Percentiles rank a stretch among this genome's conserved stretches.
These are phyloP conservation scores for Phenganax stokvisi DNA, from an alignment of 92 coral and sea anemone species.

Conservation along the genomic window DNA sequence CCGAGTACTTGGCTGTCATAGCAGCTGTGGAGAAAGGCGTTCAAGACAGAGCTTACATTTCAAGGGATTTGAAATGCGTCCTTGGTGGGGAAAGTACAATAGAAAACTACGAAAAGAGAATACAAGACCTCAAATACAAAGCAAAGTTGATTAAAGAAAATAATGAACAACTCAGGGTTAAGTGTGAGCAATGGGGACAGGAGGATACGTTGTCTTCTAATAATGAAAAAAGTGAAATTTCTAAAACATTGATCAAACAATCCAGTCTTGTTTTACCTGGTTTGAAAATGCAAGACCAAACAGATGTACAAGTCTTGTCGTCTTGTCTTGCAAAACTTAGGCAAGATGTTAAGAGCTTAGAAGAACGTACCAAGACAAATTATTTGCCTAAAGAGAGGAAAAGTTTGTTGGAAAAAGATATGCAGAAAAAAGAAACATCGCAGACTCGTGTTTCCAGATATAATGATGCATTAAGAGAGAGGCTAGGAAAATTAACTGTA, in stretches of 20 bases:
- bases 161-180: slow-evolving; percentile 53
- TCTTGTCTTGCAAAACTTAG: slow-evolving; percentile 56
- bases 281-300: slow-evolving; percentile 61
- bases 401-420: slow-evolving; percentile 57
- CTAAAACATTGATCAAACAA: slow-evolving; percentile 51
- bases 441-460: slow-evolving; percentile 43
- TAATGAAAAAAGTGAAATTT: slow-evolving; percentile 55
- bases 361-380: slow-evolving; percentile 55
- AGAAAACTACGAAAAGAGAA: slow-evolving; percentile 62
- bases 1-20: slow-evolving; percentile 74
- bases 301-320: slow-evolving; percentile 62
- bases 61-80: slow-evolving; percentile 71
- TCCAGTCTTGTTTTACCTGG: slow-evolving; percentile 71
- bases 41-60: slow-evolving; percentile 69
- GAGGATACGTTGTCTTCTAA: slow-evolving; percentile 47
- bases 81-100: slow-evolving; percentile 73
- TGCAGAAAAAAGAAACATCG: slow-evolving; percentile 57
- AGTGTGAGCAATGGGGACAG: slow-evolving; percentile 41
- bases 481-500: slow-evolving; percentile 71
- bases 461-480: slow-evolving; percentile 56
- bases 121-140: slow-evolving; percentile 77
- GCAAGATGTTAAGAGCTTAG: slow-evolving; percentile 57
- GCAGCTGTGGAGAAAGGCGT: slow-evolving; percentile 81
- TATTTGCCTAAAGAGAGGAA: slow-evolving; percentile 67
- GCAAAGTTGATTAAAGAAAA: slow-evolving; percentile 50